These are phyloP conservation scores for Phlogophora meticulosa DNA, from an alignment of 2,888 invertebrate species.

Conservation along the genomic window DNA sequence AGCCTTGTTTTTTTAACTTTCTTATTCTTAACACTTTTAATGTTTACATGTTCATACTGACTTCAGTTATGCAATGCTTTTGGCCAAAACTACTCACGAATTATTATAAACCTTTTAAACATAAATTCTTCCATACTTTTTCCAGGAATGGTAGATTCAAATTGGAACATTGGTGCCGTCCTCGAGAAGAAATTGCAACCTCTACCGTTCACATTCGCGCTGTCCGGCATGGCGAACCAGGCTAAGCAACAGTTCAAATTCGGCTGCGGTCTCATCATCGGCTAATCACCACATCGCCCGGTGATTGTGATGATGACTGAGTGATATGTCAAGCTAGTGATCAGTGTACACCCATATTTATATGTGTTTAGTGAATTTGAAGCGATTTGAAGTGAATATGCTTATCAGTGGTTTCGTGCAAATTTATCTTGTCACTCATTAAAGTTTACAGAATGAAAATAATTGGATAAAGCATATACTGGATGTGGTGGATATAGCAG, in stretches of 20 bases:
- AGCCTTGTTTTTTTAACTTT: no score
- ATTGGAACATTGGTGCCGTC: conserved; percentile 98
- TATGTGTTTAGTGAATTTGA: conserved; percentile 45
- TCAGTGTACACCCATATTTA: conserved; percentile 47
- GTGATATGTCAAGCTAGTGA: conserved; percentile 67
- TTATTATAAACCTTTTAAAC: no score
- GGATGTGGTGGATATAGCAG: not conserved
- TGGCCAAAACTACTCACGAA: no score
- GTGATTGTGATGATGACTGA: conserved; percentile 59
- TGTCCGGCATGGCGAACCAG: conserved; percentile 98
- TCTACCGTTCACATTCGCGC: conserved; percentile 97
- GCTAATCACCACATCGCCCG: conserved; percentile 87
- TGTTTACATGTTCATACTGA: no score
- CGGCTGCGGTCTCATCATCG: conserved; percentile 98
- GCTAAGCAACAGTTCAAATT: conserved; percentile 97
- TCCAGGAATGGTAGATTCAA: conserved; percentile 97
- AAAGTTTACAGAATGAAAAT: conserved; percentile 8
- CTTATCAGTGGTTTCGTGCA: conserved; percentile 24
- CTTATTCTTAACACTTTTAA: no score
- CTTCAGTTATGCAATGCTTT: no score
- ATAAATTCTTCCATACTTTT: not conserved
- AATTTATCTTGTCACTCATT: not conserved
- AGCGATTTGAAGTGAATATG: conserved; percentile 26
- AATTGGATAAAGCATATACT: not conserved
- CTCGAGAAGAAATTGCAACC: conserved; percentile 98